These are phyloP conservation scores for Carcinoscorpius rotundicauda DNA, from an alignment of 1,140 invertebrate species.

Conservation along the genomic window DNA sequence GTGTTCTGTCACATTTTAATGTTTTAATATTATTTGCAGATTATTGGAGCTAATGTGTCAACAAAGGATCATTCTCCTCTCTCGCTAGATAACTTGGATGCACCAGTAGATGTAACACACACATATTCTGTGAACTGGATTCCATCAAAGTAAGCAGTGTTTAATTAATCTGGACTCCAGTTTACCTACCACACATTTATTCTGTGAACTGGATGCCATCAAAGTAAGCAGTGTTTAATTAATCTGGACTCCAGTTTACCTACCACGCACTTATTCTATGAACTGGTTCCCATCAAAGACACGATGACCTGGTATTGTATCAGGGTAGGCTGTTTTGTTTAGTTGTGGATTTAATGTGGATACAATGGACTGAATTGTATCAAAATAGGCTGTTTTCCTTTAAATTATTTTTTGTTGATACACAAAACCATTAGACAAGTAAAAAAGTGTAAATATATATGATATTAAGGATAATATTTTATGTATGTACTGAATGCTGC, in stretches of 20 bases:
- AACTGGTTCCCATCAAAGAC: slow-evolving; percentile 36
- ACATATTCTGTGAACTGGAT: slow-evolving; percentile 41
- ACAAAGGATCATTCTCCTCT: slow-evolving; percentile 35
- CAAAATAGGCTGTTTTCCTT: no score
- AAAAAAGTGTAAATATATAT: no score
- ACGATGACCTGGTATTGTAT: not conserved
- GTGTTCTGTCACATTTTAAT: not conserved
- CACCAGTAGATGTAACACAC: slow-evolving; percentile 30
- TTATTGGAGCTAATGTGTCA: slow-evolving; percentile 40
- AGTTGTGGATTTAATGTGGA: slow-evolving; percentile 7
- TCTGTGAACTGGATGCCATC: slow-evolving; percentile 37
- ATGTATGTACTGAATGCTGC: no score
- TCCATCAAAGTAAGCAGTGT: slow-evolving; percentile 32
- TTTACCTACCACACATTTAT: slow-evolving; percentile 36
- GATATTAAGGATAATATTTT: no score
- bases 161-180: slow-evolving; percentile 20
- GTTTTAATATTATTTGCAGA: slow-evolving; percentile 26
- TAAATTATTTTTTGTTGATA: no score
- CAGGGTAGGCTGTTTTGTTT: slow-evolving; percentile 4
- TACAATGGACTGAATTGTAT: not conserved
- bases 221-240: slow-evolving; percentile 29
- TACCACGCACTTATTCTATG: slow-evolving; percentile 38
- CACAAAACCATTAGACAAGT: no score
- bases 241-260: slow-evolving; percentile 23
- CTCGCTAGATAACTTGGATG: slow-evolving; percentile 32